These are phyloP conservation scores for Manduca sexta DNA, from an alignment of 1,140 invertebrate species.

Conservation along the genomic window DNA sequence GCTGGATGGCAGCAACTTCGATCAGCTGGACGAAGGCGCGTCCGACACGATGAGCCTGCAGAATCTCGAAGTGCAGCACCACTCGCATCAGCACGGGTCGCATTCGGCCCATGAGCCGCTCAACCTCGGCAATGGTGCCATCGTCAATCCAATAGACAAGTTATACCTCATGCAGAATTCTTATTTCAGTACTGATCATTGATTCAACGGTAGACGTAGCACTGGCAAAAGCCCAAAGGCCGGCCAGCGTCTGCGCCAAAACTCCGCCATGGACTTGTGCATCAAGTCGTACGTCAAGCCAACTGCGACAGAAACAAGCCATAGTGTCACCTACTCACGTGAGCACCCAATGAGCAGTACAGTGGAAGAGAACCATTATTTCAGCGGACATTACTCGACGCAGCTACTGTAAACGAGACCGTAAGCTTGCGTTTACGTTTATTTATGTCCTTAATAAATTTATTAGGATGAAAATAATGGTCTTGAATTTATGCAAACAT, in stretches of 20 bases:
- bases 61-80: conserved; percentile 77
- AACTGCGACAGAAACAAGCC: conserved; percentile 39
- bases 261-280: conserved; percentile 29
- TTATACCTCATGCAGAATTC: conserved; percentile 98
- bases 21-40: conserved; percentile 84
- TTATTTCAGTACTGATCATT: conserved; percentile 87
- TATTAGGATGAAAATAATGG: too few species aligned
- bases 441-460: too few species aligned
- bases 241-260: conserved; percentile 26
- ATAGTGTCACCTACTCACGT: conserved; percentile 20
- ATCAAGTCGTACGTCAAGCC: conserved; percentile 29
- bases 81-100: conserved; percentile 72
- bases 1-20: conserved; percentile 87
- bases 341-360: conserved; percentile 1
- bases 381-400: too few species aligned
- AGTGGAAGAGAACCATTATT: conserved; percentile 1
- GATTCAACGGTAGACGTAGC: conserved; percentile 41
- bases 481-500: too few species aligned
- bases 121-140: conserved; percentile 76
- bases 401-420: too few species aligned
- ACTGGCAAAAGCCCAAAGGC: conserved; percentile 16
- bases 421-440: too few species aligned
- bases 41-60: conserved; percentile 84
- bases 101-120: conserved; percentile 74
- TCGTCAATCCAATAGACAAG: conserved; percentile 96